Evolutionary conservation across 2,888 invertebrate species (phyloP), one percentile per base, ranked within the genome.

Genomic region (Hartigia nigra): DNA sequence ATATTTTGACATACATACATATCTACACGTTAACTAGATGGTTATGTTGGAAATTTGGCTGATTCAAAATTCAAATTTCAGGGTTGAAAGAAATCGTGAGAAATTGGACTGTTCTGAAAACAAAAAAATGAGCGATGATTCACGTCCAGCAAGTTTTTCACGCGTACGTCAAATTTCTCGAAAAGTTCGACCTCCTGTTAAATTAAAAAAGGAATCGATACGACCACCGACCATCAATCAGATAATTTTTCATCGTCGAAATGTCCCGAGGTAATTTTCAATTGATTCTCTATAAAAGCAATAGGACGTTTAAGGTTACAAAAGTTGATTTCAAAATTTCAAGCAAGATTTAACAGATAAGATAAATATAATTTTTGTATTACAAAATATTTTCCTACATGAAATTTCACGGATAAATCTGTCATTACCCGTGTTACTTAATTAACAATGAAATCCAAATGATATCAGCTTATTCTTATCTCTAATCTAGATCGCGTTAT

Each of bases 171-270:
- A 82, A 36, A 82, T 85, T 36, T 80, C 83, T 70, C 82, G 82
- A 77, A 84, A 85, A 78, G 82, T 84, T 37, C 82, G 82, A 74
- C 82, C 76, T 77, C 83, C 82, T 78, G 72, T 77, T 34, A 76
- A 74, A 14, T 35, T 12, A 12, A 70, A 79, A 12, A 82, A 78
- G 72, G 72, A 82, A 31, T 75, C 78, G 31, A 81, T 84, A 14
- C 77, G 81, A 75, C 80, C 82, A 35, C 84, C 84, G 31, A 79
- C 84, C 76, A 78, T 79, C 70, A 75, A 78, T 74, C 85, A 86
- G 55, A 84, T 83, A 14, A 82, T 86, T 82, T 85, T 85, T 76
- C 85, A 87, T 84, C 84, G 80, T 31, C 83, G 86, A 36, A 81
- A 85, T 76, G 81, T 83, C 77, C 83, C 84, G 1, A 86, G 85